These are phyloP conservation scores for Pterocles orientalis DNA, from an alignment of 2,113 vertebrate genomes.

Conservation along the genomic window DNA sequence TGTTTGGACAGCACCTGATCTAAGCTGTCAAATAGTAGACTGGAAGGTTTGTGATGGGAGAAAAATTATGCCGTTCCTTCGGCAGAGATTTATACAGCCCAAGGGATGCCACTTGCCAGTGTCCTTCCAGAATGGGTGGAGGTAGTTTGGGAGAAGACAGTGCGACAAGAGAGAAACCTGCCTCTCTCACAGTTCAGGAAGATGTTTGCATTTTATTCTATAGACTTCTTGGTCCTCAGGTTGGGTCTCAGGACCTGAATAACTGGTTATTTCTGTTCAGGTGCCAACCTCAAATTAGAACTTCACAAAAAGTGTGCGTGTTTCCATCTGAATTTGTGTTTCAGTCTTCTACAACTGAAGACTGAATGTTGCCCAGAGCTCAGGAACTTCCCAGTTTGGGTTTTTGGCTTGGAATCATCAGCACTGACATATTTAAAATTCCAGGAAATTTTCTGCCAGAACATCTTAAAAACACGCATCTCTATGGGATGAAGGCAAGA, in stretches of 20 bases:
- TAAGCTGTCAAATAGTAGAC: slow-evolving; percentile 79
- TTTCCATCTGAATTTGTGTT: neutral
- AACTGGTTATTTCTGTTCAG: neutral
- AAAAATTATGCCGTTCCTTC: slow-evolving; percentile 72
- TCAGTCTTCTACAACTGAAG: neutral
- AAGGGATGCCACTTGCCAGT: slow-evolving; percentile 58
- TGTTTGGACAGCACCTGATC: slow-evolving; percentile 87
- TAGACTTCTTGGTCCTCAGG: neutral
- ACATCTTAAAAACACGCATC: neutral
- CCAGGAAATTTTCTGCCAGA: neutral
- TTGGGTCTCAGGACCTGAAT: neutral
- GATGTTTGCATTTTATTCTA: neutral
- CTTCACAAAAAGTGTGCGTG: neutral
- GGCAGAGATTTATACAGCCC: slow-evolving; percentile 77
- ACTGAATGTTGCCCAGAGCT: neutral
- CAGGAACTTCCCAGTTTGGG: slow-evolving; percentile 21
- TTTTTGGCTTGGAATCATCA: neutral
- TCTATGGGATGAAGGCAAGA: neutral
- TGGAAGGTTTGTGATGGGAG: slow-evolving; percentile 79
- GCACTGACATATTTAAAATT: slow-evolving; percentile 10
- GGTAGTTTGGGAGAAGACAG: neutral
- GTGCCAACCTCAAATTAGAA: neutral
- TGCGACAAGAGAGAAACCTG: neutral
- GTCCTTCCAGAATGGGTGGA: slow-evolving; percentile 43
- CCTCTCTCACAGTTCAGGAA: neutral